Evolutionary conservation across 1,140 invertebrate species (phyloP).

Genomic region (Heliothis virescens): DNA sequence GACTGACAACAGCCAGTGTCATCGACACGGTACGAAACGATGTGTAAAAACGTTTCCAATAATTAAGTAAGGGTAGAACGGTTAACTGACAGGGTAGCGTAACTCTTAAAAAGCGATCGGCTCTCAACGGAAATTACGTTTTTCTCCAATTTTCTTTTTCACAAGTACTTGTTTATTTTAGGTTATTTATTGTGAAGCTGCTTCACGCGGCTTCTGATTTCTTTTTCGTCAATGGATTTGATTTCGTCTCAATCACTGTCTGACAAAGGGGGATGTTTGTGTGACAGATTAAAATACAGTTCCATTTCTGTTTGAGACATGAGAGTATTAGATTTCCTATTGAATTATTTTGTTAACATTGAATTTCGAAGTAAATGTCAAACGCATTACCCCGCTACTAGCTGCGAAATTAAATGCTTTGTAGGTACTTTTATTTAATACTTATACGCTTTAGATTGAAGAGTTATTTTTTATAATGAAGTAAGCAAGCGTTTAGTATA

Average conservation of each 20-base stretch:
- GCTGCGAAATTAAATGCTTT: too few relatives aligned
- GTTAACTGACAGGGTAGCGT: slow-evolving; percentile 23
- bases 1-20: not conserved
- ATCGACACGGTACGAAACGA: slow-evolving; percentile 18
- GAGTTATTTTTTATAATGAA: too few relatives aligned
- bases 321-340: too few relatives aligned
- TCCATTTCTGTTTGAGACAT: not conserved
- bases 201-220: slow-evolving; percentile 15
- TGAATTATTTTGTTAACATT: too few relatives aligned
- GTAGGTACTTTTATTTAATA: too few relatives aligned
- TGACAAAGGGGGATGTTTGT: not conserved
- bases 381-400: too few relatives aligned
- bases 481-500: too few relatives aligned
- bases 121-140: slow-evolving; percentile 42
- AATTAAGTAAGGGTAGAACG: slow-evolving; percentile 35
- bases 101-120: slow-evolving; percentile 33
- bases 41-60: slow-evolving; percentile 33
- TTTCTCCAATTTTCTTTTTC: slow-evolving; percentile 33
- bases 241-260: slow-evolving; percentile 5
- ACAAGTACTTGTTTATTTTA: slow-evolving; percentile 40
- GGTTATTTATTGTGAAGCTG: slow-evolving; percentile 29
- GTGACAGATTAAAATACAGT: not conserved
- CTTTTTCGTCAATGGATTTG: not conserved
- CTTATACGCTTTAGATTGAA: too few relatives aligned
- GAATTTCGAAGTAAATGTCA: too few relatives aligned